phyloP scores from a whole-genome alignment of 2,888 invertebrate species.

The Cephus spinipes region DNA sequence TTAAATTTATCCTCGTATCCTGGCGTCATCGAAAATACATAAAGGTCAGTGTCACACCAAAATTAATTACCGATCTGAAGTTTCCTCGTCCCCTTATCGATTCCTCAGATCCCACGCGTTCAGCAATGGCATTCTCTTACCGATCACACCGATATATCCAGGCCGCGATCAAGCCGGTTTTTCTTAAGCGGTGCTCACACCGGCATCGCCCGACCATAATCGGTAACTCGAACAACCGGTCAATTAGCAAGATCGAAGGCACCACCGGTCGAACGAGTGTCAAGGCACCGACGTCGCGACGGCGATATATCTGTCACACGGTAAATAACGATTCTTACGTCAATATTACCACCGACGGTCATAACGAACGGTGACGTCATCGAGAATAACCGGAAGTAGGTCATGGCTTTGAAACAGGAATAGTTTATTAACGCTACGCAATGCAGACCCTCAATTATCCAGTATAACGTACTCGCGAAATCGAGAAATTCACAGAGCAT shows the following conservation, averaged over 20 bases:
- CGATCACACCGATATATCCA: not conserved
- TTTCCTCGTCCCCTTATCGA: constrained; percentile 23
- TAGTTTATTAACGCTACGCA: not conserved
- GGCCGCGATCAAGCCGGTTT: not conserved
- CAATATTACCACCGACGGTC: not conserved
- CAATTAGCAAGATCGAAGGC: constrained; percentile 27
- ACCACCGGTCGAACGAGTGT: not conserved
- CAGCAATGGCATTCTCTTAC: not conserved
- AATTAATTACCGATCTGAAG: constrained; percentile 17
- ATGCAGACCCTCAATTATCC: not conserved
- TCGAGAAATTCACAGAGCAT: not conserved
- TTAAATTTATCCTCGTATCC: not conserved
- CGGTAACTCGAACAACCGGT: constrained; percentile 57
- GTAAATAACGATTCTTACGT: not conserved
- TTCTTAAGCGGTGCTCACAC: not conserved
- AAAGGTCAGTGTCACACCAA: constrained; percentile 34
- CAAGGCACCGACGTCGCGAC: not conserved
- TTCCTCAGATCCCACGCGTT: not conserved
- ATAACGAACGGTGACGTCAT: not conserved
- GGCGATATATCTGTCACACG: not conserved
- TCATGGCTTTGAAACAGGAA: not conserved
- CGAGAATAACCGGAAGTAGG: not conserved
- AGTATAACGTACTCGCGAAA: not conserved
- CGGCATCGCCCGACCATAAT: constrained; percentile 45
- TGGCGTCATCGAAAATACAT: not conserved